phyloP scores from a whole-genome alignment of 2,113 vertebrate species.

The Phaethon lepturus region DNA sequence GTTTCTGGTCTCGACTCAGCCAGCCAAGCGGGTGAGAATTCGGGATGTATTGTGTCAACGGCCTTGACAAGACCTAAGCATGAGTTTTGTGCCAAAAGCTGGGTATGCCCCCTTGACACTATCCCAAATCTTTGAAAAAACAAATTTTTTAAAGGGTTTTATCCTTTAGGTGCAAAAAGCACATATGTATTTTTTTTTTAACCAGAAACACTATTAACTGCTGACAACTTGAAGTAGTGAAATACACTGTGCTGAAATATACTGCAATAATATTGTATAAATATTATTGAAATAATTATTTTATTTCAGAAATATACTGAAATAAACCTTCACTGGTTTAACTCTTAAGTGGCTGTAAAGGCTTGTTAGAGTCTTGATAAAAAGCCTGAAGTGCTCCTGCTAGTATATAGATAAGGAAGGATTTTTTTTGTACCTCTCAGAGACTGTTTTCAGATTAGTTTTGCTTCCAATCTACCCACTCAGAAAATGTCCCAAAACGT shows the following conservation, averaged over 20 bases:
- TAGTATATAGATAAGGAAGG: not conserved
- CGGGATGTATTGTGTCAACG: not conserved
- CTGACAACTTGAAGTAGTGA: not conserved
- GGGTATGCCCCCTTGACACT: not conserved
- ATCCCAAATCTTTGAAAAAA: not conserved
- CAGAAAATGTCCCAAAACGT: not conserved
- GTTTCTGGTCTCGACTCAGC: not conserved
- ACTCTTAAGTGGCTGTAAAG: not conserved
- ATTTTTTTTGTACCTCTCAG: not conserved
- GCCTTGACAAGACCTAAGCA: not conserved
- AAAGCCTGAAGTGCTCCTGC: not conserved
- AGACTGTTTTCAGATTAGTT: not conserved
- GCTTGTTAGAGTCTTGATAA: not conserved
- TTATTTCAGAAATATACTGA: too few species aligned
- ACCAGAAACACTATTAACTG: not conserved
- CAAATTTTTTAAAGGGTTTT: not conserved
- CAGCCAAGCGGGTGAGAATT: not conserved
- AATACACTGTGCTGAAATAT: not conserved
- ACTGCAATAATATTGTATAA: too few species aligned
- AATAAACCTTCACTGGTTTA: not conserved
- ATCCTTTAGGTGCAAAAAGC: not conserved
- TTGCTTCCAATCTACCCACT: not conserved
- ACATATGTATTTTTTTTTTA: rapidly evolving
- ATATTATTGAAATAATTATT: too few species aligned
- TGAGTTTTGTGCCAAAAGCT: not conserved